Conservation (phyloP, 2,888 invertebrate species). For the Apamea monoglypha region DNA sequence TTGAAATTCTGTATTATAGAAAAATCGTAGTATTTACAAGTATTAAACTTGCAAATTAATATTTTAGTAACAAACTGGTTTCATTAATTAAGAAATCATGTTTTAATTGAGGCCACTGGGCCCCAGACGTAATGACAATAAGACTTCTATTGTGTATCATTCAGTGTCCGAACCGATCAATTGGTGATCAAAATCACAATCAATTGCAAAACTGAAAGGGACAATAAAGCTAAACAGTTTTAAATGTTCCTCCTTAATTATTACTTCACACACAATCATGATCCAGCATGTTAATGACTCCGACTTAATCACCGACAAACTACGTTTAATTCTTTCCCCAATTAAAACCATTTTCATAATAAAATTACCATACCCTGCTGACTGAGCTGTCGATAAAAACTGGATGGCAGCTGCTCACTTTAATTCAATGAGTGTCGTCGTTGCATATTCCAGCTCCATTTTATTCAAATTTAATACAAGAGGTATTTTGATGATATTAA, state of each 20-base stretch:
- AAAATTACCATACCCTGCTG: slow-evolving; percentile 35
- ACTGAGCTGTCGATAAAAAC: slow-evolving; percentile 52
- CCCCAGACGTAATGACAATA: not conserved
- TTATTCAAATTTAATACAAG: slow-evolving; percentile 57
- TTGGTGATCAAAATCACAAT: not conserved
- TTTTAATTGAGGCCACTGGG: too few species aligned
- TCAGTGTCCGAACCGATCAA: not conserved
- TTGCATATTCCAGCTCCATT: slow-evolving; percentile 55
- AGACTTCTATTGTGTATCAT: not conserved
- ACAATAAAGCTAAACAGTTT: not conserved
- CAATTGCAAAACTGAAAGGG: not conserved
- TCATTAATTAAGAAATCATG: too few species aligned
- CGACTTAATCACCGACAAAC: not conserved
- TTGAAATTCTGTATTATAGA: too few species aligned
- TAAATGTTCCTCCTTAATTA: not conserved
- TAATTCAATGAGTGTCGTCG: slow-evolving; percentile 54
- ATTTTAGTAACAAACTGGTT: too few species aligned
- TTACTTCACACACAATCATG: not conserved
- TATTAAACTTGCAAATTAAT: too few species aligned
- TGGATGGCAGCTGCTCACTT: slow-evolving; percentile 47
- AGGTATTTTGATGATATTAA: slow-evolving; percentile 42
- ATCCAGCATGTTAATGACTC: not conserved
- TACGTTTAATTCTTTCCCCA: slow-evolving; percentile 1
- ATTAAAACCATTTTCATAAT: slow-evolving; percentile 46
- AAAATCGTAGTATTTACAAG: too few species aligned